Evolutionary conservation across 2,113 vertebrate genomes (phyloP), one percentile per base, ranked within the genome.

Genomic region (Himantopus leucocephalus): DNA sequence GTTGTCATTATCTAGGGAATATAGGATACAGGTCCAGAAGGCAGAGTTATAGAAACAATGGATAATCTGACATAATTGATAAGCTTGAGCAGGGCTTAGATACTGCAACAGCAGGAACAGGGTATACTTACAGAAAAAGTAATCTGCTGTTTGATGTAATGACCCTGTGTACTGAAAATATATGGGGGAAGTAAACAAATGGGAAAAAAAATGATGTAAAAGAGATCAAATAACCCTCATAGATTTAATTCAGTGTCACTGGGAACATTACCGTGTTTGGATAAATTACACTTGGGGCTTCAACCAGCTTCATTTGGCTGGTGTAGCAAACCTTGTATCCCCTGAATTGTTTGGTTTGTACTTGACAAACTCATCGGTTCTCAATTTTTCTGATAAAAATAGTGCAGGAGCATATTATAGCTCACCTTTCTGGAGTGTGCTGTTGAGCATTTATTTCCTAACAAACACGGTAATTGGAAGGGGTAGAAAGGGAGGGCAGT

Each of bases 1-100:
- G 52, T 67, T 93, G n/a, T 19, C 39, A 39, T 92, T 95, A 76
- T 80, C 15, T 47, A 64, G 60, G 85, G 52, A 95, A 82, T 64
- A 77, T 37, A 59, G 60, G 53, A 73, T 91, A 56, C 29, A 96
- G 80, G 50, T 79, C 62, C 82, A 95, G 37, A 85, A 94, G 60
- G 59, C 43, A 4, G 6, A 70, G 37, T 80, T 91, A 64, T 2
- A 8, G 50, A 73, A 94, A 82, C 56, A 77, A 24, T 1, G 1
- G 84, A 62, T 95, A 70, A 94, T 95, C 94, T 92, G 75, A 77
- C 23, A 24, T 81, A 71, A 88, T 88, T 41, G 16, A 62, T 92
- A 77, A 56, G 23, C 7, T 72, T 90, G 74, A 91, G 72, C 63
- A 68, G 45, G 59, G 93, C 75, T 91, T 93, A 55, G 55, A 45